phyloP scores from a whole-genome alignment of 1,140 invertebrate genomes.

The Brachionus sp. region DNA sequence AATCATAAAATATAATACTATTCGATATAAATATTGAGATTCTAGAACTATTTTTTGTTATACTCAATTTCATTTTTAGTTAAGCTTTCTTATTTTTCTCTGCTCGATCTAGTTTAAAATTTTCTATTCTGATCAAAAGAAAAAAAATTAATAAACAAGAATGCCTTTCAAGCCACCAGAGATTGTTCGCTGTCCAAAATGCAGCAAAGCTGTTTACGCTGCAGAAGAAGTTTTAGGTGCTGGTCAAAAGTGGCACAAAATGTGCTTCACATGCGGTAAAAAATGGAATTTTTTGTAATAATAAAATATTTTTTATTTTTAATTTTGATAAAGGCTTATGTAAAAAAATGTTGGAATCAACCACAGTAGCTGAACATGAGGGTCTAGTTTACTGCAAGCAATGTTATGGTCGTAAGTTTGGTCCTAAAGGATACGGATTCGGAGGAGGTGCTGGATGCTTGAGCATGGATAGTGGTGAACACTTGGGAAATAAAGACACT shows the following conservation, averaged over 20 bases:
- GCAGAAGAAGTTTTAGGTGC: conserved; percentile 95
- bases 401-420: conserved; percentile 86
- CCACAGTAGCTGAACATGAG: conserved; percentile 83
- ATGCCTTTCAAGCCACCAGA: conserved; percentile 46
- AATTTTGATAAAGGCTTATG: conserved; percentile 63
- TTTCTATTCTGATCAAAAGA: not conserved
- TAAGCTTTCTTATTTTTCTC: not conserved
- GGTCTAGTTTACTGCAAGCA: conserved; percentile 88
- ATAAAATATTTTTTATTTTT: conserved; percentile 53
- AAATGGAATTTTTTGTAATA: conserved; percentile 49
- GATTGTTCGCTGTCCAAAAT: conserved; percentile 76
- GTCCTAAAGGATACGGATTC: conserved; percentile 92
- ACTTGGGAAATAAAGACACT: conserved; percentile 52
- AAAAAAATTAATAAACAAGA: not conserved
- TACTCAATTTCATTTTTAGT: not conserved
- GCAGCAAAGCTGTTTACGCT: conserved; percentile 94
- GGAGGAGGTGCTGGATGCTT: conserved; percentile 93
- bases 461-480: conserved; percentile 72
- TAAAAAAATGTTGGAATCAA: conserved; percentile 85
- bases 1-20: not conserved
- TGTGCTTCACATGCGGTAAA: conserved; percentile 98
- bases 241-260: conserved; percentile 96
- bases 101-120: not conserved
- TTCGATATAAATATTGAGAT: not conserved
- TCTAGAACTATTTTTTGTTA: not conserved